Base-by-base conservation (phyloP, 2,113 vertebrate species). In the Athene cunicularia region DNA sequence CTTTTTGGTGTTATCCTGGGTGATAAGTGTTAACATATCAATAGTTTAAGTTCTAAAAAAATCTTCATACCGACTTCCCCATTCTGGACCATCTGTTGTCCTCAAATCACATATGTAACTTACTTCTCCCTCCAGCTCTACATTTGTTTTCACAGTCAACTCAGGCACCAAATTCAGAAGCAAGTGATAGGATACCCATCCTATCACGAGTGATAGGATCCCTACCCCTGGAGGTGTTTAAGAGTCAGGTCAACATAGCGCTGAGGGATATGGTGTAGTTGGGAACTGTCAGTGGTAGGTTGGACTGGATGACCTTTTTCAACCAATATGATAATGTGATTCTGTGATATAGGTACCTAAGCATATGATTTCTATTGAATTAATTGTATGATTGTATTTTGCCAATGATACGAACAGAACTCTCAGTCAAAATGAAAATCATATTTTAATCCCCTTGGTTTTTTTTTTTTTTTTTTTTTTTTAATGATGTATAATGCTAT, bases 21-120 rank as follows among this genome's bases (percentile, higher is more conserved):
- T 90, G 80, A 84, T 93, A 95, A 50, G 72, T 88, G 86, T 83
- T 85, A 95, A 76, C 39, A 32, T 90, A 88, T 60, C 85, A 97
- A 93, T 96, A 88, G 66, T 67, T 96, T 72, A 77, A 73, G 93
- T 80, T 82, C 90, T 94, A 94, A 97, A 97, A 94, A 90, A 73
- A 70, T 75, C 79, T 66, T 91, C 3, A 2, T 77, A 73, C 76
- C 83, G 88, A 95, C 43, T 97, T 93, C 32, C 58, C 75, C 47
- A 39, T 87, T 79, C 39, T 79, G 63, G 71, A 63, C 92, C 92
- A 97, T 96, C 85, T 96, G 93, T 80, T 97, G 83, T 88, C 91
- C 90, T 96, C 67, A 89, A 56, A 89, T 90, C 86, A 88, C 68
- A 72, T 58, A 76, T 20, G 49, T 68, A 70, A 73, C 92, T 91